phyloP scores from a whole-genome alignment of 2,888 invertebrate species.

The Meloe dianella region DNA sequence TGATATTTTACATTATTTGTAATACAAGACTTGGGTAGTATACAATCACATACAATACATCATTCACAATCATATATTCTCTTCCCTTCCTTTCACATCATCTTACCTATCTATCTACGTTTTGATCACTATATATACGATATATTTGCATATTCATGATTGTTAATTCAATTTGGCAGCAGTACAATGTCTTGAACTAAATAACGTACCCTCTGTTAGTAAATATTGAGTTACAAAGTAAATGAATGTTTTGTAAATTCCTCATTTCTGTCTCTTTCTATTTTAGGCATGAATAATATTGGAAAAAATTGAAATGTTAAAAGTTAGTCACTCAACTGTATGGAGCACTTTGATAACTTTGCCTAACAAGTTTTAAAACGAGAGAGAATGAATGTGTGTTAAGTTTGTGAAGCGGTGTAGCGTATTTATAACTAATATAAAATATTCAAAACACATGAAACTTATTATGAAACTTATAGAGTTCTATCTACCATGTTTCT shows the following conservation, averaged over 20 bases:
- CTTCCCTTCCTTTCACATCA: neutral
- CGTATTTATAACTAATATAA: neutral
- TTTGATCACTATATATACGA: neutral
- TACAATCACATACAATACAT: neutral
- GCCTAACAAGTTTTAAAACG: neutral
- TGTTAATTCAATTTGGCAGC: conserved; percentile 38
- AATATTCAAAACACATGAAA: conserved; percentile 10
- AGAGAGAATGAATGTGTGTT: neutral
- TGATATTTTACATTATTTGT: conserved; percentile 8
- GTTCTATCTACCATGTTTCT: neutral
- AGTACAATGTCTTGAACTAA: conserved; percentile 34
- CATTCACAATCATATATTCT: neutral
- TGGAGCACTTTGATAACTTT: conserved; percentile 1
- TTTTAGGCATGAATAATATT: neutral
- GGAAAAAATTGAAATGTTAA: neutral
- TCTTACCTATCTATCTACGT: neutral
- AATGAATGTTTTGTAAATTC: neutral
- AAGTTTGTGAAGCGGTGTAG: neutral
- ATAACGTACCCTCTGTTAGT: conserved; percentile 32
- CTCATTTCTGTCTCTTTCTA: neutral
- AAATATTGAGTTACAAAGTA: conserved; percentile 25
- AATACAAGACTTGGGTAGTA: neutral
- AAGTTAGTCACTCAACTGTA: neutral
- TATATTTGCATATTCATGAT: conserved; percentile 39
- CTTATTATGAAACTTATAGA: conserved; percentile 7